A percentile compares a stretch with the other conserved stretches of the same genome.
Evolutionary conservation across 2,888 invertebrate genomes (phyloP).

Genomic region (Baronia brevicornis): DNA sequence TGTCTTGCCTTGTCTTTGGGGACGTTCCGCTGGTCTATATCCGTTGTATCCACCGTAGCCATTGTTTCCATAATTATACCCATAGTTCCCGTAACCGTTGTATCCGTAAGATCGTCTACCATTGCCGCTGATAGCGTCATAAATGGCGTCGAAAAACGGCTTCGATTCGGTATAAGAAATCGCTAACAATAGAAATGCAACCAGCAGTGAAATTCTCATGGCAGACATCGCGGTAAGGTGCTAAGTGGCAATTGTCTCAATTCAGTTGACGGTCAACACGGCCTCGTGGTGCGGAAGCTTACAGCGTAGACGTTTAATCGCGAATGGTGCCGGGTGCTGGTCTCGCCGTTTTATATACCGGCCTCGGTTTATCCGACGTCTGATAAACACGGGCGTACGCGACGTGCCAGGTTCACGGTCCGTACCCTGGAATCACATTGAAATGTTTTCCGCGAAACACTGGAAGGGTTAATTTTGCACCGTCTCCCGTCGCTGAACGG

Average conservation of each 20-base stretch:
- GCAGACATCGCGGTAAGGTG: conserved; percentile 64
- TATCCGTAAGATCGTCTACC: conserved; percentile 54
- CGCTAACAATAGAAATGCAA: conserved; percentile 36
- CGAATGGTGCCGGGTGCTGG: conserved; percentile 68
- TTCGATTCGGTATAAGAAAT: conserved; percentile 39
- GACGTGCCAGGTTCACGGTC: conserved; percentile 62
- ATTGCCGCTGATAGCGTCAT: conserved; percentile 61
- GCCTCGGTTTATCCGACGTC: conserved; percentile 70
- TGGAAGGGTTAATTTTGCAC: conserved; percentile 18
- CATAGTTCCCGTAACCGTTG: conserved; percentile 39
- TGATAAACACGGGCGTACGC: conserved; percentile 51
- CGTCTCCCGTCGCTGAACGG: conserved; percentile 12
- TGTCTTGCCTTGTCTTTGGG: conserved; percentile 63
- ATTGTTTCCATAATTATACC: conserved; percentile 35
- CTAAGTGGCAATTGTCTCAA: conserved; percentile 55
- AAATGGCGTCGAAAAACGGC: conserved; percentile 67
- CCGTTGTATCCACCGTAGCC: conserved; percentile 33
- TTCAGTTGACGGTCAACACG: conserved; percentile 60
- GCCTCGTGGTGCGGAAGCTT: conserved; percentile 62
- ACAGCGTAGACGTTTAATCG: conserved; percentile 57
- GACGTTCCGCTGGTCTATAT: conserved; percentile 31
- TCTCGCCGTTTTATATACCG: conserved; percentile 64
- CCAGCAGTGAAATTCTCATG: conserved; percentile 30
- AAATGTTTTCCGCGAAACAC: conserved; percentile 20
- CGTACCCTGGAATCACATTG: conserved; percentile 51